Percentiles rank a stretch among this genome's conserved stretches.
Evolutionary conservation across 2,888 invertebrate genomes (phyloP).

Genomic region (Alsophila aescularia): DNA sequence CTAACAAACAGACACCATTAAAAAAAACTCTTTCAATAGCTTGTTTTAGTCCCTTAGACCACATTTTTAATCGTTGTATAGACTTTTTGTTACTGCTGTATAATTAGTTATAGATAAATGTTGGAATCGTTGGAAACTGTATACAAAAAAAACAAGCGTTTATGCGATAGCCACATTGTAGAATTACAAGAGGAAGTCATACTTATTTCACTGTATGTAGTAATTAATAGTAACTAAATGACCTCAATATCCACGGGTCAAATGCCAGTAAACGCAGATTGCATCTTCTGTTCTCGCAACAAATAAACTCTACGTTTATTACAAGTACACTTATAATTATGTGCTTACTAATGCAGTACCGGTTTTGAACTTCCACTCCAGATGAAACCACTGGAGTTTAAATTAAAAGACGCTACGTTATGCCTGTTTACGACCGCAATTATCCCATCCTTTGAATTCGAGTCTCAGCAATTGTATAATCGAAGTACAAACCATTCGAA

Average conservation of each 20-base stretch:
- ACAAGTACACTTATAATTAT: slow-evolving; percentile 53
- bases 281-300: slow-evolving; percentile 57
- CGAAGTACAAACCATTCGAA: slow-evolving; percentile 56
- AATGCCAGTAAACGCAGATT: slow-evolving; percentile 64
- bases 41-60: no score
- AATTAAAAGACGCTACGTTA: slow-evolving; percentile 1
- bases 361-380: slow-evolving; percentile 39
- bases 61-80: no score
- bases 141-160: no score
- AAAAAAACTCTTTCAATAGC: no score
- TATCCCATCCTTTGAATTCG: slow-evolving; percentile 13
- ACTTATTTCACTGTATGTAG: no score
- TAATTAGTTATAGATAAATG: no score
- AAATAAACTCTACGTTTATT: slow-evolving; percentile 53
- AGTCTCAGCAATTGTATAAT: slow-evolving; percentile 47
- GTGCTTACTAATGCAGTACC: slow-evolving; percentile 48
- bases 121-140: no score
- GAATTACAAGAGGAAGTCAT: no score
- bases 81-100: no score
- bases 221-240: slow-evolving; percentile 49
- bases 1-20: no score
- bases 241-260: slow-evolving; percentile 56
- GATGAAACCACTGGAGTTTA: slow-evolving; percentile 6
- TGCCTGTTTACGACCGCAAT: slow-evolving; percentile 19
- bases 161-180: no score